These are phyloP conservation scores for Zonitis immaculata DNA, from an alignment of 2,888 invertebrate species.

Conservation along the genomic window DNA sequence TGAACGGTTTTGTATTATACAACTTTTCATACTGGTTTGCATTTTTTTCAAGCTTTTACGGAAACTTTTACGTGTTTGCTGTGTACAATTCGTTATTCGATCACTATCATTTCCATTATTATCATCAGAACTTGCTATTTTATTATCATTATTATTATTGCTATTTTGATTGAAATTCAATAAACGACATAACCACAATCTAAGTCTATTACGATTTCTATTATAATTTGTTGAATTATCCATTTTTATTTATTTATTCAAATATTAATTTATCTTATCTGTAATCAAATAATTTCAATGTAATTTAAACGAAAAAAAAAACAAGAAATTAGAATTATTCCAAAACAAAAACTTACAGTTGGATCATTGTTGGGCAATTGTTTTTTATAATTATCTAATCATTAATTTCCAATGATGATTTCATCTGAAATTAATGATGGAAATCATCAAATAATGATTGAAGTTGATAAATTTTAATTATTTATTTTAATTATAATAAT, in stretches of 20 bases:
- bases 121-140: background rate
- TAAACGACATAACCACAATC: background rate
- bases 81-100: background rate
- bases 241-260: background rate
- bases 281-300: background rate
- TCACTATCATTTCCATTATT: background rate
- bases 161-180: background rate
- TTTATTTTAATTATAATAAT: no score
- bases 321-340: no score
- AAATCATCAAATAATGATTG: no score
- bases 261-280: background rate
- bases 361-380: no score
- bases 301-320: no score
- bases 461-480: no score
- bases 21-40: slow-evolving; percentile 34
- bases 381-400: no score
- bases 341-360: no score
- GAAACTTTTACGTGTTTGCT: slow-evolving; percentile 24
- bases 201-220: background rate
- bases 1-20: slow-evolving; percentile 25
- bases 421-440: no score
- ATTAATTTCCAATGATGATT: no score
- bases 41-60: slow-evolving; percentile 33
- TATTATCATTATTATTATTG: background rate
- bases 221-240: background rate